These are phyloP conservation scores for Acipenser oxyrinchus DNA, from an alignment of 2,797 vertebrate genomes.

Conservation along the genomic window DNA sequence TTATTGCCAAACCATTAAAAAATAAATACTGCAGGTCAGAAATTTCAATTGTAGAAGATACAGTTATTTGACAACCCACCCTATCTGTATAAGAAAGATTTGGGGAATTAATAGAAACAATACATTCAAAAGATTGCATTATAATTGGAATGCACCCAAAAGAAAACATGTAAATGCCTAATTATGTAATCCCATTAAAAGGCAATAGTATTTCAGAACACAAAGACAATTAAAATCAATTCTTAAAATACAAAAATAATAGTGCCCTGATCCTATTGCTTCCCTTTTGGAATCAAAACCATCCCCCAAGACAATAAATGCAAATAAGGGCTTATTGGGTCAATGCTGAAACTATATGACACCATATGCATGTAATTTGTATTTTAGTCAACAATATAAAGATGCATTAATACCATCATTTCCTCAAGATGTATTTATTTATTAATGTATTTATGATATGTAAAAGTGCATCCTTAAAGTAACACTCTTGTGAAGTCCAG, in stretches of 20 bases:
- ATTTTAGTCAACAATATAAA: constrained; percentile 56
- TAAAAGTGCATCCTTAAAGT: too few species aligned
- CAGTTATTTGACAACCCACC: not conserved
- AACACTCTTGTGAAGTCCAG: too few species aligned
- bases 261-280: too few species aligned
- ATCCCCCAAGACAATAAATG: not conserved
- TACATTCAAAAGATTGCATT: not conserved
- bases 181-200: too few species aligned
- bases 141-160: not conserved
- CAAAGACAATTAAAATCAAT: too few species aligned
- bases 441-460: constrained; percentile 34
- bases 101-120: too few species aligned
- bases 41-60: constrained; percentile 3
- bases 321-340: constrained; percentile 42
- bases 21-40: constrained; percentile 24
- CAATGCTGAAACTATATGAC: constrained; percentile 26
- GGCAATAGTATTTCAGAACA: too few species aligned
- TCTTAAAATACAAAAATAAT: too few species aligned
- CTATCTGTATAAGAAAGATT: too few species aligned
- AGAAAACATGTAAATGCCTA: constrained; percentile 17
- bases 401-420: constrained; percentile 47
- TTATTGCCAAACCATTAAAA: constrained; percentile 31
- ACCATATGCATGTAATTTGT: constrained; percentile 49
- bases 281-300: too few species aligned
- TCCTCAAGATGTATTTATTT: constrained; percentile 65